Evolutionary conservation across 2,797 vertebrate genomes (phyloP).

Genomic region (Oryzias dopingdopingensis): DNA sequence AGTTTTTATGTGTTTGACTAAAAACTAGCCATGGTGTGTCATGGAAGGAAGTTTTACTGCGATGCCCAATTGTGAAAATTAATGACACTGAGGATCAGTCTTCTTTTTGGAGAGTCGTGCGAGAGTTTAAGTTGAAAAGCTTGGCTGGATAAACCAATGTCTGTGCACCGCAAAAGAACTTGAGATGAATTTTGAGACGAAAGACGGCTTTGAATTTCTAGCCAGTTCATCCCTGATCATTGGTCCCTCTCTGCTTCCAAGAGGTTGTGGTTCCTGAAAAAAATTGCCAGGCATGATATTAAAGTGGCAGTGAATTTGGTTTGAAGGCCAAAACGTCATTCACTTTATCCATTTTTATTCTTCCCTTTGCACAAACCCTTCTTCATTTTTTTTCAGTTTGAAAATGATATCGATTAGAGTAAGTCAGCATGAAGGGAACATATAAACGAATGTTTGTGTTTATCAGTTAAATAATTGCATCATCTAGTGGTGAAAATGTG

Average conservation of each 20-base stretch:
- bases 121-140: constrained; percentile 25
- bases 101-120: constrained; percentile 31
- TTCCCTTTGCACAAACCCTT: constrained; percentile 23
- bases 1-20: constrained; percentile 17
- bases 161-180: constrained; percentile 44
- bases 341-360: constrained; percentile 19
- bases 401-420: constrained; percentile 28
- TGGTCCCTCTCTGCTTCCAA: constrained; percentile 51
- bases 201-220: constrained; percentile 52
- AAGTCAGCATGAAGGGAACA: constrained; percentile 3
- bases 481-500: not conserved
- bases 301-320: constrained; percentile 43
- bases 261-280: constrained; percentile 62
- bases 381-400: constrained; percentile 41
- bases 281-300: constrained; percentile 55
- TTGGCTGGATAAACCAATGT: constrained; percentile 40
- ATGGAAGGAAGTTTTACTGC: constrained; percentile 21
- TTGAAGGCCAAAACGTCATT: constrained; percentile 49
- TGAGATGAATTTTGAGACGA: constrained; percentile 41
- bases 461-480: constrained; percentile 1
- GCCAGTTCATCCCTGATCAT: constrained; percentile 42
- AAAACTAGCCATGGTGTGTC: constrained; percentile 6
- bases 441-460: constrained; percentile 19
- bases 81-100: constrained; percentile 21
- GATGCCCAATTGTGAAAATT: constrained; percentile 17